Percentiles rank a stretch among this genome's conserved stretches.
phyloP scores from a whole-genome alignment of 2,113 vertebrate genomes.

The Sebastes schlegelii region DNA sequence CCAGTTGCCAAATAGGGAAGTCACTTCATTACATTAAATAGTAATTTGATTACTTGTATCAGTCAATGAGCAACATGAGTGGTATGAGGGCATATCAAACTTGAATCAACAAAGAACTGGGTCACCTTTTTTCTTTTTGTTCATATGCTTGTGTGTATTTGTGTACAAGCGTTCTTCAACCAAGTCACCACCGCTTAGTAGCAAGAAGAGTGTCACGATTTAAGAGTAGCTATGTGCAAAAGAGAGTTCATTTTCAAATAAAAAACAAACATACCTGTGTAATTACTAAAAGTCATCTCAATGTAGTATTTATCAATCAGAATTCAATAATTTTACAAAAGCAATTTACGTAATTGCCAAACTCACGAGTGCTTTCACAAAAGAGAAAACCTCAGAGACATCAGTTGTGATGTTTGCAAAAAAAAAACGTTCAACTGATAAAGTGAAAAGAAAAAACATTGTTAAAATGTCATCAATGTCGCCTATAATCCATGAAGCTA shows the following conservation, averaged over 20 bases:
- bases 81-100: neutral
- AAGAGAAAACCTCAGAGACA: neutral
- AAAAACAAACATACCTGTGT: neutral
- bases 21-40: neutral
- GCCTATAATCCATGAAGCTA: neutral
- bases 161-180: neutral
- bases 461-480: neutral
- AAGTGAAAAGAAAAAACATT: neutral
- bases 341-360: neutral
- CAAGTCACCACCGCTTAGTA: neutral
- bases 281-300: neutral
- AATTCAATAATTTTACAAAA: neutral
- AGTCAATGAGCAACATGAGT: neutral
- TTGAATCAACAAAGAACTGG: neutral
- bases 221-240: neutral
- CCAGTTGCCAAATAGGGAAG: neutral
- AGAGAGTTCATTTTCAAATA: neutral
- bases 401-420: no score
- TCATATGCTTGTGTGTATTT: neutral
- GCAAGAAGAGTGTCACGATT: rapidly evolving
- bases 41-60: neutral
- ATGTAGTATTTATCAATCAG: neutral
- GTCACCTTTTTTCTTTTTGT: neutral
- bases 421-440: neutral
- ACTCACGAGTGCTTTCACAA: neutral